Base-by-base conservation (phyloP, 53 echinoderm and acorn worm genomes). In the Patiria pectinifera region DNA sequence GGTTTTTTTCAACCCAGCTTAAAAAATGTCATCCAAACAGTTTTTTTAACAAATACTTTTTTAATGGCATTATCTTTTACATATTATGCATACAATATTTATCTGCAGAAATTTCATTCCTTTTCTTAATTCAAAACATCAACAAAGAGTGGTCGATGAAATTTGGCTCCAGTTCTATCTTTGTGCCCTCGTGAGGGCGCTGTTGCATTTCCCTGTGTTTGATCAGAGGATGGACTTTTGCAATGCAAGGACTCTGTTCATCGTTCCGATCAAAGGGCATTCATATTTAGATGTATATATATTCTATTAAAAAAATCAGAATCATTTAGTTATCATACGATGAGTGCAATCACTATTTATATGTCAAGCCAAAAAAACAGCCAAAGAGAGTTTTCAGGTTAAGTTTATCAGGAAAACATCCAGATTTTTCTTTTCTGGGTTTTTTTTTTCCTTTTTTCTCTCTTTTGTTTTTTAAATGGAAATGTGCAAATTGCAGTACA, bases 331-430 rank as follows among this genome's bases (percentile, higher is more conserved):
- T 74, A 60, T 61, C 61, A 46, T 48, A 48, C 47, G 15, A 74
- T 59, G 78, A 78, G 87, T 87, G 87, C 87, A 87, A 87, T 87
- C 72, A 43, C 23, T 77, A 19, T 60, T 26, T 53, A 60, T 60
- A 60, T 44, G 22, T 60, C 60, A 87, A 77, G 87, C 87, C 87
- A 87, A 87, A 8, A 49, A 87, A 66, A 66, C 66, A 66, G 15
- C 66, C 66, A 66, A 66, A 66, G 87, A 87, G 76, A 71, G 72
- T 16, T 77, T 18, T 60, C 49, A 6, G 23, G 9, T 53, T 19
- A 58, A 61, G 35, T 15, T 53, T 60, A 23, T 87, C 76, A 87
- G 87, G 53, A 76, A 35, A 43, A 76, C 61, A 4, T 87, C 76
- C 87, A 76, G 16, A 35, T 44, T 71, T 22, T 85, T 45, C 35